Percentiles rank a stretch among this genome's conserved stretches.
Conservation (phyloP, 2,797 vertebrate species). For the Pantherophis alleghaniensis region DNA sequence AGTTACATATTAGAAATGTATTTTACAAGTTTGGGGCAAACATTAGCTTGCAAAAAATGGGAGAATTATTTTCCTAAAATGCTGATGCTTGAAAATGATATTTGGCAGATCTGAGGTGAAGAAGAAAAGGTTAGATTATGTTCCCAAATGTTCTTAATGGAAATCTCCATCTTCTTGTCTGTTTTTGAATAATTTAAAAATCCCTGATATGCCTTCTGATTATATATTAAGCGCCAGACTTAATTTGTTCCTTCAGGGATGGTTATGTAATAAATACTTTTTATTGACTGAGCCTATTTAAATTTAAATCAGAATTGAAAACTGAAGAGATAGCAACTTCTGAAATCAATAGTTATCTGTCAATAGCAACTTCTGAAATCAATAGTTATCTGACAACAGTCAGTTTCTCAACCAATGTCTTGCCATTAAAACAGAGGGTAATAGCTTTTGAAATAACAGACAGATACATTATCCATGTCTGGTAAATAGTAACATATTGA, state of each 20-base stretch:
- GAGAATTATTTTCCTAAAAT: not conserved
- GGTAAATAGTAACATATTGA: not conserved
- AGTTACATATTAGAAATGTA: not conserved
- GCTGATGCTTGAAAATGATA: not conserved
- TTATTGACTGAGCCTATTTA: not conserved
- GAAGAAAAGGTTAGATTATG: not conserved
- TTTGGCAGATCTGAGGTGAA: not conserved
- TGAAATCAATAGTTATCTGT: not conserved
- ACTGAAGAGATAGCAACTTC: not conserved
- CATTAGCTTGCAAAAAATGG: not conserved
- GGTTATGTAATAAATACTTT: not conserved
- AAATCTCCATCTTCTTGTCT: not conserved
- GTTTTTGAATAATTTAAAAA: not conserved
- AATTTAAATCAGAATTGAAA: not conserved
- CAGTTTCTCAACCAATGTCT: not conserved
- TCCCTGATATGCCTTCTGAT: not conserved
- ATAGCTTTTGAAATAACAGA: not conserved
- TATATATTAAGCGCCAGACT: not conserved
- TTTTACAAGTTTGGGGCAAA: not conserved
- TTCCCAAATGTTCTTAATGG: not conserved
- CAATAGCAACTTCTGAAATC: not conserved
- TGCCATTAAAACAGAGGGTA: not conserved
- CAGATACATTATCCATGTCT: not conserved
- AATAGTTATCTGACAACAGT: not conserved
- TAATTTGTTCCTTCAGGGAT: not conserved